Percentiles rank a stretch among this genome's conserved stretches.
phyloP scores from a whole-genome alignment of 2,113 vertebrate species.

The Cinclus mexicanus region DNA sequence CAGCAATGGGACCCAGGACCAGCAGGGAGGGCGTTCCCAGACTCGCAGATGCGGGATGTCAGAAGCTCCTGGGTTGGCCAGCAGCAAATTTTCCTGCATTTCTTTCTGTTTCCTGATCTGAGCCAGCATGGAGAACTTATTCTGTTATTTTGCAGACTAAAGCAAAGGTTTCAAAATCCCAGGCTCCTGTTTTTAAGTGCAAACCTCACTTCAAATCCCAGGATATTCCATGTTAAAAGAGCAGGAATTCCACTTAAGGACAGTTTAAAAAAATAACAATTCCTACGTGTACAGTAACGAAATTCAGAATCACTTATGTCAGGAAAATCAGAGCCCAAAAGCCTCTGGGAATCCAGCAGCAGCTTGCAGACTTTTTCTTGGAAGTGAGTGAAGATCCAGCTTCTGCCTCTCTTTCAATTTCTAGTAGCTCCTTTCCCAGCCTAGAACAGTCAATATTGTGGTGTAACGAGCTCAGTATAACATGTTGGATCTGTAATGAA shows the following conservation, averaged over 20 bases:
- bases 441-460: not conserved
- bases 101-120: not conserved
- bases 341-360: not conserved
- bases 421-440: not conserved
- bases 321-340: not conserved
- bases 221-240: not conserved
- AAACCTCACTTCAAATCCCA: not conserved
- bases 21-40: accelerated
- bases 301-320: not conserved
- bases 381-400: not conserved
- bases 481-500: not conserved
- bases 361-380: not conserved
- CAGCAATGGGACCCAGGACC: accelerated
- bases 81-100: not conserved
- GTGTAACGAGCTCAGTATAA: not conserved
- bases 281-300: not conserved
- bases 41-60: accelerated
- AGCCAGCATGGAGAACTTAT: not conserved
- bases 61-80: not conserved
- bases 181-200: not conserved
- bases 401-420: not conserved
- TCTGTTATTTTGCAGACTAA: not conserved
- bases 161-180: not conserved
- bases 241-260: not conserved
- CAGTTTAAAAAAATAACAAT: not conserved